Evolutionary conservation across 2,113 vertebrate species (phyloP), one percentile per base, ranked within the genome.

Genomic region (Ctenomys sociabilis): DNA sequence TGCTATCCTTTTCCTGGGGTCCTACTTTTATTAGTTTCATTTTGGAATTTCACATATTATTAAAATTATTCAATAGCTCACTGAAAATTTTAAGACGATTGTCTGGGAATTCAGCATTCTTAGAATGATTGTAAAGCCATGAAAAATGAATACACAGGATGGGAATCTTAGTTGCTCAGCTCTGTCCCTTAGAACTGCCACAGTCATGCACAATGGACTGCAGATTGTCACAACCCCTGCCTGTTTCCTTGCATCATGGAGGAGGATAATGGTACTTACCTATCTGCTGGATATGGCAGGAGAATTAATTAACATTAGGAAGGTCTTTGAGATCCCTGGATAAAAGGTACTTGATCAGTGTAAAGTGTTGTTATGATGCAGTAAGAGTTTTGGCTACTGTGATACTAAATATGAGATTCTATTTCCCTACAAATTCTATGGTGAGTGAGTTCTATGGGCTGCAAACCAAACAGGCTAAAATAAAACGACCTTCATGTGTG

Each of bases 261-360:
- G 80, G 93, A 66, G 43, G 37, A 90, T 82, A 86, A 94, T 49
- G 54, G 70, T 77, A 97, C 77, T 94, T 93, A 95, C 92, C 90
- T 97, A 90, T 66, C 85, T 94, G 72, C 73, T 84, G 94, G 35
- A 93, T 92, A 75, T 95, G 88, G 94, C 86, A 89, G 85, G 87
- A 75, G 81, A 97, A 97, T 90, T 97, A 97, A 98, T 97, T 98
- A 95, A 91, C 78, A 64, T 88, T 95, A 95, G 83, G 95, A 93
- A 96, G 52, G 80, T 52, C 92, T 96, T 96, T 97, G 86, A 96
- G 95, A 96, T 96, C 59, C 94, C 73, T 95, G 90, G 95, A 98
- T 98, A 94, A 97, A 98, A 97, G 97, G 35, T 90, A 78, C 52
- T 86, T 24, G n/a, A 61, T 94, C 89, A 86, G 57, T 37, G n/a